phyloP scores from a whole-genome alignment of 2,797 vertebrate species.

The Picus viridis region DNA sequence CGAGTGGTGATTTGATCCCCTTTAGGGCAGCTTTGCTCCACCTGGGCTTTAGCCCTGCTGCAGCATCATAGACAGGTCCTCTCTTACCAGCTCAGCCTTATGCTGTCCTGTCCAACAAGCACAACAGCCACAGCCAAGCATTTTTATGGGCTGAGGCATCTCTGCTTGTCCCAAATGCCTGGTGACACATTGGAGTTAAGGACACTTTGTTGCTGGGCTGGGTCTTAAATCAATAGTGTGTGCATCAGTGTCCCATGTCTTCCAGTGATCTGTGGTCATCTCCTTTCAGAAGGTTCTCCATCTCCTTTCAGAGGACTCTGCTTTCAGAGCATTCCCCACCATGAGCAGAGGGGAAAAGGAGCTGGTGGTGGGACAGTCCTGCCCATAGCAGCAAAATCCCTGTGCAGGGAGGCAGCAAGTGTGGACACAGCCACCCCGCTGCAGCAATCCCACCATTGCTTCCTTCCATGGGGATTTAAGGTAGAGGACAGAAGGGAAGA shows the following conservation, averaged over 20 bases:
- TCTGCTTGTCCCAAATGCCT: neutral
- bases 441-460: neutral
- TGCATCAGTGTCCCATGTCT: neutral
- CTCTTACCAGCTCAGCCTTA: neutral
- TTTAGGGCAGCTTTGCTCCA: neutral
- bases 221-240: neutral
- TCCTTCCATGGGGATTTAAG: neutral
- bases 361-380: neutral
- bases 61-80: neutral
- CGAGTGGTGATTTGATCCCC: neutral
- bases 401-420: rapidly evolving
- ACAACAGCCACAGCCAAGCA: neutral
- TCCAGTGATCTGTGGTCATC: neutral
- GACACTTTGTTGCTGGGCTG: neutral
- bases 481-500: neutral
- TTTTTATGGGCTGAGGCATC: neutral
- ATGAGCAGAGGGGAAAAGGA: neutral
- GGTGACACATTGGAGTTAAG: neutral
- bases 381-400: neutral
- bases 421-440: neutral
- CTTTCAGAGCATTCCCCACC: neutral
- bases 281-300: neutral
- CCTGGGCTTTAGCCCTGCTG: neutral
- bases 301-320: neutral
- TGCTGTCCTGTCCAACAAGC: neutral